Conservation (phyloP, 2,113 vertebrate species). For the Brevimyrus niger region DNA sequence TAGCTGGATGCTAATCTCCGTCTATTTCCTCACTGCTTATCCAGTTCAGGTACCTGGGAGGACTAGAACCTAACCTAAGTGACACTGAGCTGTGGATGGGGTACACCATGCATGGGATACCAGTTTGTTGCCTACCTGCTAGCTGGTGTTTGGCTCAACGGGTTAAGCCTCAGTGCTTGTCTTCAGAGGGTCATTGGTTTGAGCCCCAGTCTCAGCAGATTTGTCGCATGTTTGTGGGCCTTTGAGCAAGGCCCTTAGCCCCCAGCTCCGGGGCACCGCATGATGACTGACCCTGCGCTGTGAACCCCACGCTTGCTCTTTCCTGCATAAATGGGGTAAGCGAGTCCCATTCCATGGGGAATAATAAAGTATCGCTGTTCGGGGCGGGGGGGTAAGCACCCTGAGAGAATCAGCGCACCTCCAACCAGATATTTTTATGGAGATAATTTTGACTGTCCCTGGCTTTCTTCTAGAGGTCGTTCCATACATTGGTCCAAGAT, state of each 20-base stretch:
- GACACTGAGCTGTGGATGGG: background rate
- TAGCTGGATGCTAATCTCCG: background rate
- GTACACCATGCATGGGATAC: background rate
- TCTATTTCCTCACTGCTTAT: background rate
- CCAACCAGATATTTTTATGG: background rate
- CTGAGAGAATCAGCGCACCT: background rate
- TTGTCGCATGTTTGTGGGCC: background rate
- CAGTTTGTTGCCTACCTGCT: background rate
- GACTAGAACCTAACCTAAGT: too few species aligned
- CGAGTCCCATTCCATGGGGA: background rate
- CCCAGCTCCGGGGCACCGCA: background rate
- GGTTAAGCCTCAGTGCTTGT: background rate
- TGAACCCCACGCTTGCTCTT: background rate
- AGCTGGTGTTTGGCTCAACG: background rate
- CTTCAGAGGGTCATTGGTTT: background rate
- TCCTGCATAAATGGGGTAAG: background rate
- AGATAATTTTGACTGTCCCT: background rate
- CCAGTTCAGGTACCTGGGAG: background rate
- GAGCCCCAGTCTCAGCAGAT: background rate
- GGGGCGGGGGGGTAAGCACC: background rate
- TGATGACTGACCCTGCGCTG: background rate
- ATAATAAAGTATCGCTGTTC: background rate
- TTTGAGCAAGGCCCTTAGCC: background rate
- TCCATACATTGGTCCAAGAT: background rate
- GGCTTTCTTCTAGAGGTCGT: background rate